Conservation (phyloP, 2,113 vertebrate species). For the Plecotus auritus region DNA sequence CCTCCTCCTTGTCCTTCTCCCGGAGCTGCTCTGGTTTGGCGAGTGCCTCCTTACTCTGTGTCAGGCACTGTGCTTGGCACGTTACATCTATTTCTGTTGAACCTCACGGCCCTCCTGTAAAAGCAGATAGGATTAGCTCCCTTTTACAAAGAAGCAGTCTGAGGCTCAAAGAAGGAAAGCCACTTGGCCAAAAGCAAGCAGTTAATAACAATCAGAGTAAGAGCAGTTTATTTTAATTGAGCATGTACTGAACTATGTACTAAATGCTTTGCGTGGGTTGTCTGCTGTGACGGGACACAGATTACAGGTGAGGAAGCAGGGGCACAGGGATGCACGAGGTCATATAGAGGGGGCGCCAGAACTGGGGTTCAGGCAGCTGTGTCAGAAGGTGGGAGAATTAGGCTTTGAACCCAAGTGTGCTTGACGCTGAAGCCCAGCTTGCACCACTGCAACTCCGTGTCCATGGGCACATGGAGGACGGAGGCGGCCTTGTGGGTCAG, state of each 20-base stretch:
- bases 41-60: not conserved
- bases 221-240: not conserved
- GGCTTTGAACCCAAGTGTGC: not conserved
- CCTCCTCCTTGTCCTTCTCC: not conserved
- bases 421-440: not conserved
- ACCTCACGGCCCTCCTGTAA: not conserved
- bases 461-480: not conserved
- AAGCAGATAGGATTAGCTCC: not conserved
- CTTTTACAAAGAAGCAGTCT: not conserved
- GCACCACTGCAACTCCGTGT: fast-evolving
- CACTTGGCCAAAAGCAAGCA: not conserved
- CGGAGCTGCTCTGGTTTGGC: not conserved
- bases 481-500: too few relatives aligned
- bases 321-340: not conserved
- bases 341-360: not conserved
- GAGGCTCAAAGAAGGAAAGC: not conserved
- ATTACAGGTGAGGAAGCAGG: not conserved
- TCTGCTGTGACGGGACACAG: not conserved
- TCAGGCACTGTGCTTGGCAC: too few relatives aligned
- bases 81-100: not conserved
- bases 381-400: not conserved
- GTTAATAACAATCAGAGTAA: not conserved
- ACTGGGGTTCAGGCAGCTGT: not conserved
- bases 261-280: not conserved
- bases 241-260: not conserved